Evolutionary conservation across 2,797 vertebrate genomes (phyloP), one percentile per base, ranked within the genome.

Genomic region (Rhinoraja longicauda): DNA sequence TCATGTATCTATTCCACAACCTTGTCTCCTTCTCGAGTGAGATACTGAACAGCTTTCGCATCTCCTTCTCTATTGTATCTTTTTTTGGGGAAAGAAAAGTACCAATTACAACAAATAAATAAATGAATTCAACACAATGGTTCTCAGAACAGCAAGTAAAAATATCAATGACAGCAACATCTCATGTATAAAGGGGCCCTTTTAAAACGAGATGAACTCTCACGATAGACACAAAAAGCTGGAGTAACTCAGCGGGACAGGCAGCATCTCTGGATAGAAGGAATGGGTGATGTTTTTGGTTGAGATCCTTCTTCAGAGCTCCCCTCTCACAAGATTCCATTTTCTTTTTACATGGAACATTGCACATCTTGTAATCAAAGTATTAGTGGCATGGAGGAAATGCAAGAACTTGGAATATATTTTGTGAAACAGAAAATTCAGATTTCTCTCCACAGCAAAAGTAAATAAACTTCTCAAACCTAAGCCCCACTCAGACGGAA

Each of bases 1-100:
- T 98, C 97, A 98, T 98, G 93, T 99, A 99, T 93, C 97, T 99
- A 96, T 98, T 99, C 99, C 99, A 99, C 93, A 99, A 96, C 92
- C 98, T 97, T 0, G 98, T 98, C 95, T 99, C 98, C 93, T 97
- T 98, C 94, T 98, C 98, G 7, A 95, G 95, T 75, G 98, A 96
- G 94, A 99, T 99, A 94, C 97, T 96, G 94, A 99, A 99, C 4
- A 99, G 95, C 78, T 96, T 97, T 94, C 98, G 97, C 98, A 99
- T 98, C 94, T 98, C 98, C 95, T 98, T 99, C 95, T 99, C 98
- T 0, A 99, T 98, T 17, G 97, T 97, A 93, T 98, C 99, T 99
- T 95, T 91, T 70, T 94, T 45, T 24, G 90, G 1, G 12, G 91
- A 75, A 12, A 93, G 45, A 64, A 5, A 70, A 93, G 53, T 70